These are phyloP conservation scores for Cynocephalus volans DNA, from an alignment of 2,113 vertebrate genomes.

Conservation along the genomic window DNA sequence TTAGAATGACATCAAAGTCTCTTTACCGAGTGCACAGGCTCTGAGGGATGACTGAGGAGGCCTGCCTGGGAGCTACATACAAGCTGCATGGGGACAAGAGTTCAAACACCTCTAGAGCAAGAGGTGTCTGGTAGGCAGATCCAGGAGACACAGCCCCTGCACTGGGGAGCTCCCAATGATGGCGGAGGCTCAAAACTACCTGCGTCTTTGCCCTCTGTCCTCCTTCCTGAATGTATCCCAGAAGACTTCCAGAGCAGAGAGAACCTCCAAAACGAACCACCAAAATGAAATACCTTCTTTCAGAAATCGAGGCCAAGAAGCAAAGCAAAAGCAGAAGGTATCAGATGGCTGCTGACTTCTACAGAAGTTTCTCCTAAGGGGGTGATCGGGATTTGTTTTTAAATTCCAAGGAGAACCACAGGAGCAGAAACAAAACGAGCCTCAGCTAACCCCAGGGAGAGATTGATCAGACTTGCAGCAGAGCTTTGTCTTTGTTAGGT, in stretches of 20 bases:
- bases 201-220: not conserved
- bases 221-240: not conserved
- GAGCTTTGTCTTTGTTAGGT: accelerated
- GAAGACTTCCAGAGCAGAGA: not conserved
- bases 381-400: not conserved
- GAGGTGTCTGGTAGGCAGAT: accelerated
- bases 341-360: not conserved
- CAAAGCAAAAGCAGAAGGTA: not conserved
- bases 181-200: not conserved
- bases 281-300: not conserved
- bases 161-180: not conserved
- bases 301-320: not conserved
- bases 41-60: accelerated
- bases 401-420: not conserved
- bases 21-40: not conserved
- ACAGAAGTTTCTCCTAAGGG: conserved; percentile 3
- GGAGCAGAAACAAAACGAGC: not conserved
- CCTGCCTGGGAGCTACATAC: not conserved
- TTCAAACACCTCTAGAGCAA: not conserved
- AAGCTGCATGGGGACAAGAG: not conserved
- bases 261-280: not conserved
- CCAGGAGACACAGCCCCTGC: not conserved
- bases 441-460: not conserved
- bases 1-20: not conserved
- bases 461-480: not conserved